phyloP scores from a whole-genome alignment of 2,888 invertebrate genomes.

The Ormia ochracea region DNA sequence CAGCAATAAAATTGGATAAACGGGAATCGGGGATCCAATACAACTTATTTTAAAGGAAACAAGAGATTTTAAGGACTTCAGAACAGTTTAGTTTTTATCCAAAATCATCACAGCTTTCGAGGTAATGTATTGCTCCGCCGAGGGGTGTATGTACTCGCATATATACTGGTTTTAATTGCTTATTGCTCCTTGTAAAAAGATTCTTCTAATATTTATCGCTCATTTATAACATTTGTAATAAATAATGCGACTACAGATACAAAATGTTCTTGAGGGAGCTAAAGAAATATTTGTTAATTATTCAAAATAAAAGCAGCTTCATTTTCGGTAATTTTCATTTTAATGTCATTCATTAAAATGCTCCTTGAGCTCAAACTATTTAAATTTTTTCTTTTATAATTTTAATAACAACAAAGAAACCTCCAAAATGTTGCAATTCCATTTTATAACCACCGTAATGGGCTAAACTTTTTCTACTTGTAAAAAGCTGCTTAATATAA shows the following conservation, averaged over 20 bases:
- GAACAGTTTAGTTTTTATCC: too few species aligned
- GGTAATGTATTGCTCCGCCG: too few species aligned
- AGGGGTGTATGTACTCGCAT: too few species aligned
- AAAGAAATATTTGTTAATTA: neutral
- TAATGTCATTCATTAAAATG: slow-evolving; percentile 23
- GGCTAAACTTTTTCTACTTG: slow-evolving; percentile 50
- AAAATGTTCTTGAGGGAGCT: neutral
- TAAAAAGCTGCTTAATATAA: slow-evolving; percentile 40
- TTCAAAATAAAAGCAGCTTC: neutral
- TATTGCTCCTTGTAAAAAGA: too few species aligned
- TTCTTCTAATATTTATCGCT: too few species aligned
- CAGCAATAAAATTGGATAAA: too few species aligned
- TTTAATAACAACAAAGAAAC: slow-evolving; percentile 11
- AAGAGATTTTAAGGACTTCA: too few species aligned
- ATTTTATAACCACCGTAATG: slow-evolving; percentile 53
- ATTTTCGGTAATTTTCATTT: neutral
- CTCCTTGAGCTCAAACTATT: neutral
- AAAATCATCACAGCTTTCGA: too few species aligned
- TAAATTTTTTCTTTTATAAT: slow-evolving; percentile 16
- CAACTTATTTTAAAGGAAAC: too few species aligned
- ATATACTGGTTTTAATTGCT: too few species aligned
- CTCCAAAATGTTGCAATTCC: slow-evolving; percentile 7
- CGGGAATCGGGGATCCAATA: too few species aligned
- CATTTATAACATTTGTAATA: too few species aligned
- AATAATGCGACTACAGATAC: neutral